These are phyloP conservation scores for Cyphomyrus discorhynchus DNA, from an alignment of 2,113 vertebrate species.

Conservation along the genomic window DNA sequence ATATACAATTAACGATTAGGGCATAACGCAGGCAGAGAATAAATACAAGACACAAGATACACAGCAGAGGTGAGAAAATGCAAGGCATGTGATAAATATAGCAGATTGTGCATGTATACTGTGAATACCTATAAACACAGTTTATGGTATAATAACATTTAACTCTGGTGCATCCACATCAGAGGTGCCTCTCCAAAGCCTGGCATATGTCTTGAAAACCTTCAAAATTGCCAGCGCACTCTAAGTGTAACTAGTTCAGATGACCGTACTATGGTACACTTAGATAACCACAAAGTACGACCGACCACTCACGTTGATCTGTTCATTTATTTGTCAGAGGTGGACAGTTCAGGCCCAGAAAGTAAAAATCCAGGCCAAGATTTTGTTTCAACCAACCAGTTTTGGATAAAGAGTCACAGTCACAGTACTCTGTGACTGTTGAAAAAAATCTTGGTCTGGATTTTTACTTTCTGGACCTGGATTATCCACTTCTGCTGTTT, in stretches of 20 bases:
- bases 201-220: background rate
- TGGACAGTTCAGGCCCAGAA: background rate
- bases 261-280: background rate
- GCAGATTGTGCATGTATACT: background rate
- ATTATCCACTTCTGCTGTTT: background rate
- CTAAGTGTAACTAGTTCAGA: background rate
- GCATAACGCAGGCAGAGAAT: background rate
- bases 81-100: background rate
- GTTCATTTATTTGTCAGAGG: background rate
- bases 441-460: background rate
- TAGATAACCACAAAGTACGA: background rate
- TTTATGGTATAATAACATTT: background rate
- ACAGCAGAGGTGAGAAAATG: background rate
- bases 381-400: background rate
- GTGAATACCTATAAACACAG: background rate
- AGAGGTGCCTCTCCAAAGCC: background rate
- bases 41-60: background rate
- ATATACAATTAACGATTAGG: background rate
- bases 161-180: background rate
- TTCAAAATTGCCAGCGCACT: background rate
- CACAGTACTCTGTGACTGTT: background rate
- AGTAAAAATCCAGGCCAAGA: background rate
- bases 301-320: background rate
- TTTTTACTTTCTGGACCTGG: background rate
- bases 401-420: background rate